Evolutionary conservation across 2,797 vertebrate genomes (phyloP), one percentile per base, ranked within the genome.

Genomic region (Neoniphon sammara): DNA sequence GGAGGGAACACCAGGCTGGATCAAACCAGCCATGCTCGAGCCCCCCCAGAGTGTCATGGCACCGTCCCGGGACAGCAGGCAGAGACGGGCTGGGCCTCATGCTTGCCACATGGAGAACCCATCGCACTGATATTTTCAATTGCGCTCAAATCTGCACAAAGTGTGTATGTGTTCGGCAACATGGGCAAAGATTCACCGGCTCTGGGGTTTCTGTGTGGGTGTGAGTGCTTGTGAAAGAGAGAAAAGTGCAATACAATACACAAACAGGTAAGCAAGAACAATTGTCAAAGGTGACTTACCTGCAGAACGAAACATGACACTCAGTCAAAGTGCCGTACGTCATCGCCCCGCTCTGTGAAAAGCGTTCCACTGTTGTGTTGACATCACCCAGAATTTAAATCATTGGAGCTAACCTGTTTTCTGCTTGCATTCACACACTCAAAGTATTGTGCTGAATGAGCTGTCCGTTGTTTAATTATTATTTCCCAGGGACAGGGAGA

Each of bases 381-480:
- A 89, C 83, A 85, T 87, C 90, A 88, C 53, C 20, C 9, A 61
- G 49, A 68, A 80, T 63, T 73, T 66, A 70, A 71, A 82, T 73
- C 56, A 79, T 47, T 57, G 36, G 66, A 44, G 59, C 70, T 77
- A 88, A 87, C 85, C 85, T 90, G 89, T 81, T 85, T 85, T 85
- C 73, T 86, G 82, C 77, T 85, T 81, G 81, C 67, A 55, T 67
- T 75, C 81, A 86, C 81, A 88, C 90, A 93, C 90, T 90, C 82
- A 75, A 4, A 58, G 66, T 73, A 85, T 88, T 86, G 80, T 86
- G 77, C 70, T 76, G 70, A 83, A 84, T 87, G 85, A 92, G 83
- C 84, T 88, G 80, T 75, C 66, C 85, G 88, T 88, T 92, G 88
- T 93, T 87, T 89, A 89, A 92, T 91, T 80, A 88, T 84, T 84